Evolutionary conservation across 2,113 vertebrate species (phyloP), one percentile per base, ranked within the genome.

Genomic region (Mormyrus lacerda): DNA sequence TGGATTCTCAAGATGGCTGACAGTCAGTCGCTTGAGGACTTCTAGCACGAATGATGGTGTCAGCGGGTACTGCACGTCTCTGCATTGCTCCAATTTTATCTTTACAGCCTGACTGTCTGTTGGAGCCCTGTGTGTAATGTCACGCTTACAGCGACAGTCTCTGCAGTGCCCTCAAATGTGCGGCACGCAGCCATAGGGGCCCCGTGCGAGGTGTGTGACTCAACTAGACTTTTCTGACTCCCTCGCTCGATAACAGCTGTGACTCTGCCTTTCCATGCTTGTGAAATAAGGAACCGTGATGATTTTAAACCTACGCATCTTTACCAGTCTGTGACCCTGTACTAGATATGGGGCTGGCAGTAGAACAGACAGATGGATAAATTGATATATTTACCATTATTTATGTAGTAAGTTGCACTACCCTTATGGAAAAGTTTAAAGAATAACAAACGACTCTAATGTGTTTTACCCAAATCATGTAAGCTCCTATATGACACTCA

Each of bases 41-140:
- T 89, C 31, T 79, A 48, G 11, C 88, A 35, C 5, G 45, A 84
- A n/a, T 48, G 76, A 84, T 47, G 58, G 55, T 83, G 85, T 89
- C 61, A 55, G 51, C 27, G 61, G 45, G 90, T 73, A 69, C 45
- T 42, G 51, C n/a, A 31, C 31, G 9, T 15, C 73, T 85, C 48
- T 86, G 35, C 87, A 45, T 90, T 89, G 90, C 65, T 87, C 13
- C 48, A 50, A 42, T 89, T 90, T 91, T 91, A 91, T 91, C 91
- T 76, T 76, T 90, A 50, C 85, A 91, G 92, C 91, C 92, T 89
- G 90, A 91, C 91, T 89, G 89, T 91, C 88, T 89, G 76, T 88
- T 85, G 24, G 89, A 91, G 89, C 82, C 89, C 89, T 90, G 90
- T 87, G 82, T 91, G 88, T 91, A 87, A 90, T 76, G 13, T 50